phyloP scores from a whole-genome alignment of 2,888 invertebrate species.

The Drosophila neotestacea region DNA sequence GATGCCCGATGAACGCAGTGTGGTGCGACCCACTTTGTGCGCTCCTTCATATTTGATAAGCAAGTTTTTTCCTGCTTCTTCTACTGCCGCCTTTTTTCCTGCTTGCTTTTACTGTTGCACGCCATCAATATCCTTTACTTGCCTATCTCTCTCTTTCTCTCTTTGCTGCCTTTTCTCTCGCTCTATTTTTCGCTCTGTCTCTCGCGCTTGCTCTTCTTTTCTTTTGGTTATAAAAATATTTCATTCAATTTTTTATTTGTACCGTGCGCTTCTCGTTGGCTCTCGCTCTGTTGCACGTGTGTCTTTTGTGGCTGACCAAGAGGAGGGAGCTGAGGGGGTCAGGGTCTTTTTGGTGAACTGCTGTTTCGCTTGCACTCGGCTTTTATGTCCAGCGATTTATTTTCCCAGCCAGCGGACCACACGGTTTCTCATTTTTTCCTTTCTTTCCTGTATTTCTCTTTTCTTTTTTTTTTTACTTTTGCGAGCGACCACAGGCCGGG shows the following conservation, averaged over 20 bases:
- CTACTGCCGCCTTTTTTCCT: slow-evolving; percentile 22
- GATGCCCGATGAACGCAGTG: slow-evolving; percentile 48
- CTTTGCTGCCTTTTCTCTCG: slow-evolving; percentile 7
- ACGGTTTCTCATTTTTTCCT: slow-evolving; percentile 76
- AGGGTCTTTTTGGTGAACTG: slow-evolving; percentile 43
- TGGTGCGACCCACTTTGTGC: slow-evolving; percentile 66
- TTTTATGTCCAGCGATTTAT: slow-evolving; percentile 77
- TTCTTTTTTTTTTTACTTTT: slow-evolving; percentile 47
- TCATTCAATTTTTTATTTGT: slow-evolving; percentile 78
- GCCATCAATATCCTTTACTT: slow-evolving; percentile 73
- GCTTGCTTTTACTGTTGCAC: slow-evolving; percentile 51
- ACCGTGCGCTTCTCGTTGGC: slow-evolving; percentile 54
- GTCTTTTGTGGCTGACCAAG: slow-evolving; percentile 9
- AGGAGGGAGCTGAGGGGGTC: neutral
- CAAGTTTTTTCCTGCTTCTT: slow-evolving; percentile 58
- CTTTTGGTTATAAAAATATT: slow-evolving; percentile 82
- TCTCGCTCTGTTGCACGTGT: slow-evolving; percentile 50
- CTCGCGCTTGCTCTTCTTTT: slow-evolving; percentile 26
- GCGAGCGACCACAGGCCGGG: slow-evolving; percentile 65
- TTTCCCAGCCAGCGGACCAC: slow-evolving; percentile 69
- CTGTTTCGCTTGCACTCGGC: slow-evolving; percentile 60
- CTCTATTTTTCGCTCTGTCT: slow-evolving; percentile 23
- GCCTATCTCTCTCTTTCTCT: slow-evolving; percentile 1
- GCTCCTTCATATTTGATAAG: slow-evolving; percentile 81
- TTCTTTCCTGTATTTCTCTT: slow-evolving; percentile 36